A percentile compares a stretch with the other conserved stretches of the same genome.
Evolutionary conservation across 2,888 invertebrate species (phyloP).

Genomic region (Limnephilus marmoratus): DNA sequence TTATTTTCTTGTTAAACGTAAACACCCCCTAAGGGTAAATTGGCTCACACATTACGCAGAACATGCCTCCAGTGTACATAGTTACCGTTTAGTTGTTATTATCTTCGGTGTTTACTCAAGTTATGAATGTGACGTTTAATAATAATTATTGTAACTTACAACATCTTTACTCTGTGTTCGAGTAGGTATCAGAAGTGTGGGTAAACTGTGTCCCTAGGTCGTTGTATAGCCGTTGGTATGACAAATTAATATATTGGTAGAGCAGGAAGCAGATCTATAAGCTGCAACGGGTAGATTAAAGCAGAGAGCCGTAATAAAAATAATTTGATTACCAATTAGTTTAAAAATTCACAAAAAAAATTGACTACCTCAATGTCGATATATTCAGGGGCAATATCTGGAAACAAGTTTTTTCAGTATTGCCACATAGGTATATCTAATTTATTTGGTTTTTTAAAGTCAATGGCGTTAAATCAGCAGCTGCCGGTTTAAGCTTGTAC

Average conservation of each 20-base stretch:
- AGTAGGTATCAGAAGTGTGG: not conserved
- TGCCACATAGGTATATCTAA: not conserved
- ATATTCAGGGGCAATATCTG: not conserved
- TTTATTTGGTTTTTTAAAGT: not conserved
- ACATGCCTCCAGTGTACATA: not conserved
- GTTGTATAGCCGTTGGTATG: not conserved
- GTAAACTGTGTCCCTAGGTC: not conserved
- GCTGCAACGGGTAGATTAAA: not conserved
- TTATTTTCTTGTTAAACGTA: not conserved
- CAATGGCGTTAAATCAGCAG: not conserved
- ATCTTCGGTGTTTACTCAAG: not conserved
- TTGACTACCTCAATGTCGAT: not conserved
- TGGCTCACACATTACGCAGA: not conserved
- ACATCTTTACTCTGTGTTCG: not conserved
- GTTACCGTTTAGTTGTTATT: not conserved
- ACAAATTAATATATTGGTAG: not conserved
- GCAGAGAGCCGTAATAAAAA: not conserved
- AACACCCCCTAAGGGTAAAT: slow-evolving; percentile 2
- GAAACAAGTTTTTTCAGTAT: not conserved
- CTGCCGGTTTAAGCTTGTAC: not conserved
- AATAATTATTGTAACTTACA: not conserved
- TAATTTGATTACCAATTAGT: not conserved
- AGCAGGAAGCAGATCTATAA: not conserved
- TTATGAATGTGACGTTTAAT: not conserved
- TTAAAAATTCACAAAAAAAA: not conserved